Conservation (phyloP, 1,140 invertebrate species). For the Brachionus angularis region DNA sequence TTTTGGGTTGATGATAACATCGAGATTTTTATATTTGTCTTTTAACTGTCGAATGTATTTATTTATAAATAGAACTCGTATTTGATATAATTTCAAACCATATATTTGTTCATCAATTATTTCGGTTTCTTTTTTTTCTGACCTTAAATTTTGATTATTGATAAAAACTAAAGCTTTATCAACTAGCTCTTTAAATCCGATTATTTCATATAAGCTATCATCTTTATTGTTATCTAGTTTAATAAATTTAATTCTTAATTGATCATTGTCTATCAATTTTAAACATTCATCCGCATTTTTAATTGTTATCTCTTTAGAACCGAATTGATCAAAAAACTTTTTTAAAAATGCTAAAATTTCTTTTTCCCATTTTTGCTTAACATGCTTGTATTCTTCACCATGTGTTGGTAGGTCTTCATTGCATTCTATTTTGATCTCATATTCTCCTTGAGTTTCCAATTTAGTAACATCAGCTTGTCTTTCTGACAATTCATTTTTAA, state of each 20-base stretch:
- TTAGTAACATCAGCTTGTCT: background rate
- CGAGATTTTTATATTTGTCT: background rate
- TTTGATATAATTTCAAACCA: background rate
- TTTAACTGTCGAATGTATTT: slow-evolving; percentile 1
- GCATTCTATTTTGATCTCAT: background rate
- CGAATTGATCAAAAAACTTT: slow-evolving; percentile 7
- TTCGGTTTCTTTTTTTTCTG: background rate
- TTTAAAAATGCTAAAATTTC: slow-evolving; percentile 1
- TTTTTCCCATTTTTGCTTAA: background rate
- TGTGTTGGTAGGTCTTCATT: background rate
- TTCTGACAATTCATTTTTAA: background rate
- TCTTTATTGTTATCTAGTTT: background rate
- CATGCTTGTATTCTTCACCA: background rate
- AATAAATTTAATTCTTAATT: background rate
- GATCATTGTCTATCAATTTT: background rate
- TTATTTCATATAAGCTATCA: background rate
- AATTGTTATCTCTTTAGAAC: background rate
- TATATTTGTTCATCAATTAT: background rate
- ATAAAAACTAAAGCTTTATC: no score
- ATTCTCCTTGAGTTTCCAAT: background rate
- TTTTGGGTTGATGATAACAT: background rate
- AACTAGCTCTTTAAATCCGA: background rate
- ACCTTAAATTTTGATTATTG: background rate
- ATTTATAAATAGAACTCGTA: background rate
- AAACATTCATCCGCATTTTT: background rate